phyloP scores from a whole-genome alignment of 2,888 invertebrate species.

The Eustalomyia histrio region DNA sequence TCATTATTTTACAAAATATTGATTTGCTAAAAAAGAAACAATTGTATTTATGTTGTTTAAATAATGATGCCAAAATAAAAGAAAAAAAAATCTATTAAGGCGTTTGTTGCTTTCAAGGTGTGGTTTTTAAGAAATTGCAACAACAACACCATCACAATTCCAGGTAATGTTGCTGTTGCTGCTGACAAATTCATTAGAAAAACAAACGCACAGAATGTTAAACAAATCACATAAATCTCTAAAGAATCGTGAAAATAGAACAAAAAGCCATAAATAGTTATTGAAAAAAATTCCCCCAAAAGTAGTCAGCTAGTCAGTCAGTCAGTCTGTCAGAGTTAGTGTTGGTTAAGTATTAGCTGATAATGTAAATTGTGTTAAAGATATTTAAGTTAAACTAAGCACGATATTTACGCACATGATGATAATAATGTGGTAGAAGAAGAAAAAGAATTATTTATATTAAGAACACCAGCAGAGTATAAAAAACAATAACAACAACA shows the following conservation, averaged over 20 bases:
- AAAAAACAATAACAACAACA: background rate
- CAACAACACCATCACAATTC: constrained; percentile 33
- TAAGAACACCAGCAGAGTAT: constrained; percentile 27
- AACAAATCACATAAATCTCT: constrained; percentile 55
- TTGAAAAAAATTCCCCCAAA: constrained; percentile 26
- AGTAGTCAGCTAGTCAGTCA: background rate
- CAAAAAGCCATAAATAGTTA: constrained; percentile 53
- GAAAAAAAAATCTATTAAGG: constrained; percentile 28
- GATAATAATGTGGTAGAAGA: background rate
- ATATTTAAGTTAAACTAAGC: background rate
- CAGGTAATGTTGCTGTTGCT: constrained; percentile 19
- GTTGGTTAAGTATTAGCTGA: background rate
- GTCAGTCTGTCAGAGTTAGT: background rate
- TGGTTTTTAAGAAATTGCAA: constrained; percentile 36
- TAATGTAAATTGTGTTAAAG: constrained; percentile 3
- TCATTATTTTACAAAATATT: constrained; percentile 3
- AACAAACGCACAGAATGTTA: constrained; percentile 45
- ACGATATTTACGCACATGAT: background rate
- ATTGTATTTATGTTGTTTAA: constrained; percentile 16
- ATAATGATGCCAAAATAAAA: constrained; percentile 41
- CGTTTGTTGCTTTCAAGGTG: constrained; percentile 26
- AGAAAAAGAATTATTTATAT: background rate
- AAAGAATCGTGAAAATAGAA: constrained; percentile 52
- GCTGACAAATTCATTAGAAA: constrained; percentile 58
- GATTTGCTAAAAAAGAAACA: background rate